These are phyloP conservation scores for Exocentrus adspersus DNA, from an alignment of 2,888 invertebrate species.

Conservation along the genomic window DNA sequence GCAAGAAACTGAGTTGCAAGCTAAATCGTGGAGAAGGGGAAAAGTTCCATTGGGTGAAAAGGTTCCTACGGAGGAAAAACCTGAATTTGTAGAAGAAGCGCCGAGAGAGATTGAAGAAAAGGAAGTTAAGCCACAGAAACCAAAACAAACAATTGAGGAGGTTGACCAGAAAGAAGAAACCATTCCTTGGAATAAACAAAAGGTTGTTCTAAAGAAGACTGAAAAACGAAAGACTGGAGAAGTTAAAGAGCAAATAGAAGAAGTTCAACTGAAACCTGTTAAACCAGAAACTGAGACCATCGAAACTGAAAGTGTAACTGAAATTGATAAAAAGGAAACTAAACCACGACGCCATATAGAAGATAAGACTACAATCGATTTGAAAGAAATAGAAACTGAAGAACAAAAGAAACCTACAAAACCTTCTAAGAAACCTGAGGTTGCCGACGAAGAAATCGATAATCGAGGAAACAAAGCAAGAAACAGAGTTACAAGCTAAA, in stretches of 20 bases:
- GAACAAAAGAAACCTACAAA: no score
- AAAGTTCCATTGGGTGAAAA: neutral
- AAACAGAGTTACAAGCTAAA: no score
- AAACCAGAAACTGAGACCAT: slow-evolving; percentile 55
- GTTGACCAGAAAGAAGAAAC: slow-evolving; percentile 60
- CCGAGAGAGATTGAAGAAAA: slow-evolving; percentile 10
- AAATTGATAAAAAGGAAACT: no score
- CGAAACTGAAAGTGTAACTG: slow-evolving; percentile 56
- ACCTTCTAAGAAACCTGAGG: no score
- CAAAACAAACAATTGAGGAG: slow-evolving; percentile 10
- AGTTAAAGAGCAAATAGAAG: slow-evolving; percentile 47
- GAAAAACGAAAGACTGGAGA: slow-evolving; percentile 59
- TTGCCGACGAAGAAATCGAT: neutral
- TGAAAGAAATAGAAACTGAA: no score
- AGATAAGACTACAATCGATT: no score
- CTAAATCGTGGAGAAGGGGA: neutral
- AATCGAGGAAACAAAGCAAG: neutral
- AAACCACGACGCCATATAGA: no score
- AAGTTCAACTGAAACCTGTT: slow-evolving; percentile 44
- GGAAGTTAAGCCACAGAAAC: slow-evolving; percentile 18
- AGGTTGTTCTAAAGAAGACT: slow-evolving; percentile 65
- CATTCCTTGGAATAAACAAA: slow-evolving; percentile 72
- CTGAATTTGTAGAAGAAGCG: slow-evolving; percentile 15
- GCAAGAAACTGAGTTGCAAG: neutral
- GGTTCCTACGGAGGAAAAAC: slow-evolving; percentile 5